Conservation (phyloP, 2,113 vertebrate genomes). For the Struthidea cinerea region DNA sequence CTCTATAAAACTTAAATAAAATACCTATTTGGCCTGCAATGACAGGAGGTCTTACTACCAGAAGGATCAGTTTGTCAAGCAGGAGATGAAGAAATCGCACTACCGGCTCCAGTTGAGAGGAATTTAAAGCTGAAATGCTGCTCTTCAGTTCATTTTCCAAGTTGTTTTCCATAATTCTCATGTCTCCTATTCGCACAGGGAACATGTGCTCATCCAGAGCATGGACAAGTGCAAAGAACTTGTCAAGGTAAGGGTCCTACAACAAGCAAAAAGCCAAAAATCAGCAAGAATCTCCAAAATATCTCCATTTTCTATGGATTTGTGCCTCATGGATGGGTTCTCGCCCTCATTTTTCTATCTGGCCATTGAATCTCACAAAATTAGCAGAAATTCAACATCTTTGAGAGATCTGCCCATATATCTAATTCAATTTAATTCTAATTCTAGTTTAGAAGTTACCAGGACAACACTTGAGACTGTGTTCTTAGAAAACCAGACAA, state of each 20-base stretch:
- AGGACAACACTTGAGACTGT: neutral
- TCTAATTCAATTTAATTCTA: neutral
- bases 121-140: conserved; percentile 91
- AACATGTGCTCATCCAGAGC: conserved; percentile 98
- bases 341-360: neutral
- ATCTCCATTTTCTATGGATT: neutral
- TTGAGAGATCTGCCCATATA: neutral
- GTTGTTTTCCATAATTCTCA: conserved; percentile 98
- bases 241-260: conserved; percentile 96
- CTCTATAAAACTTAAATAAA: conserved; percentile 51
- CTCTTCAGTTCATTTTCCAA: conserved; percentile 94
- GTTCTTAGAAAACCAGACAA: neutral
- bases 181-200: conserved; percentile 94
- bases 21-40: conserved; percentile 98
- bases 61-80: conserved; percentile 94
- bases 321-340: neutral
- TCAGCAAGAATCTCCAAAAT: neutral
- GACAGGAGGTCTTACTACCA: conserved; percentile 93
- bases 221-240: conserved; percentile 97
- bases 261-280: neutral
- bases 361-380: neutral
- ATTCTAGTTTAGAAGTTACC: neutral
- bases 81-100: conserved; percentile 97
- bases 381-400: neutral
- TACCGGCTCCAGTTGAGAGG: conserved; percentile 92